phyloP scores from a whole-genome alignment of 2,113 vertebrate genomes.

The Verasper variegatus region DNA sequence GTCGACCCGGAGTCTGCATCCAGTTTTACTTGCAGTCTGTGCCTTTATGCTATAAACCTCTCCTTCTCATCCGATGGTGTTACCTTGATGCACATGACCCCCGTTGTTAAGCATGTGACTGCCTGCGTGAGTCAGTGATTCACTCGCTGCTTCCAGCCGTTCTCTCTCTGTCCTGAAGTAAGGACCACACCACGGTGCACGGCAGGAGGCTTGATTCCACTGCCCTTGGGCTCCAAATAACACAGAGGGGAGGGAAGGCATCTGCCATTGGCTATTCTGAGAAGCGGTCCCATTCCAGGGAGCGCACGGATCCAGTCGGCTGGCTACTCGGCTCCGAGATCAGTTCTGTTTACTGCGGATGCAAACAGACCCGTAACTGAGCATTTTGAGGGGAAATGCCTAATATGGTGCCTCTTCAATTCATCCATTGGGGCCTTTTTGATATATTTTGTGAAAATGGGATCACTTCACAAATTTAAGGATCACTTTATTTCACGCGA shows the following conservation, averaged over 20 bases:
- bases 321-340: conserved; percentile 36
- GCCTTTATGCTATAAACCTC: too few relatives aligned
- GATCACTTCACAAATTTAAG: neutral
- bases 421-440: neutral
- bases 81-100: neutral
- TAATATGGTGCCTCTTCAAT: neutral
- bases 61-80: neutral
- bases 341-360: conserved; percentile 57
- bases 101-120: neutral
- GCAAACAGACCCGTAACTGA: neutral
- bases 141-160: conserved; percentile 9
- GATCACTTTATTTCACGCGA: neutral
- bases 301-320: conserved; percentile 58
- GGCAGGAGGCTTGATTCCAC: conserved; percentile 74
- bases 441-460: neutral
- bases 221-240: conserved; percentile 85
- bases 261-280: conserved; percentile 85
- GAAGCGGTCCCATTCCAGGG: conserved; percentile 78
- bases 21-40: too few relatives aligned
- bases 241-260: conserved; percentile 74
- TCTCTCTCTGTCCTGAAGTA: conserved; percentile 18
- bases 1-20: too few relatives aligned
- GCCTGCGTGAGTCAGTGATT: neutral
- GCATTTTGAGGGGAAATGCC: neutral
- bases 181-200: conserved; percentile 31